A percentile compares a stretch with the other conserved stretches of the same genome.
Conservation (phyloP, 2,888 invertebrate species). For the Ophioninae sp. region DNA sequence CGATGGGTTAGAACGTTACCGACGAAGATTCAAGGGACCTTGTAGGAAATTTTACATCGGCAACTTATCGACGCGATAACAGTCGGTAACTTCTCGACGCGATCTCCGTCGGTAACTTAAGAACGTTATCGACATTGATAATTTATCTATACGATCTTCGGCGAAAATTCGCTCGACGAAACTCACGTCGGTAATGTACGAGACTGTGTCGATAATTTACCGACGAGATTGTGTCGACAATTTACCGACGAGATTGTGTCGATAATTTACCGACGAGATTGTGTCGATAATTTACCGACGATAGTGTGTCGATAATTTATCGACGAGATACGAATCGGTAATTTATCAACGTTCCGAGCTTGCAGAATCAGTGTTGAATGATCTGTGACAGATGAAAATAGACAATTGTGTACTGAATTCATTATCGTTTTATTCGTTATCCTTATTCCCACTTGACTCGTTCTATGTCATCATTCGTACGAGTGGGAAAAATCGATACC, state of each 20-base stretch:
- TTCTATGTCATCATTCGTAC: conserved; percentile 31
- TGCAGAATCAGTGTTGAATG: too few species aligned
- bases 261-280: neutral
- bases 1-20: too few species aligned
- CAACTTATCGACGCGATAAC: too few species aligned
- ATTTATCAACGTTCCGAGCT: neutral
- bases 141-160: too few species aligned
- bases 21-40: too few species aligned
- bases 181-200: neutral
- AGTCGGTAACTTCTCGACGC: too few species aligned
- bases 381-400: conserved; percentile 1
- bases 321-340: neutral
- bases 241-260: neutral
- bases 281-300: too few species aligned
- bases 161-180: too few species aligned
- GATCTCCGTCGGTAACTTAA: too few species aligned
- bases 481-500: conserved; percentile 69
- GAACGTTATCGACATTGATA: too few species aligned
- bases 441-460: neutral
- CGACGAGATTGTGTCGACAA: neutral
- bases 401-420: conserved; percentile 62
- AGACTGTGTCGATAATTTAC: neutral
- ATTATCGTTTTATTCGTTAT: neutral
- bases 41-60: too few species aligned
- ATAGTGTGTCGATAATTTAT: conserved; percentile 37